A percentile compares a stretch with the other conserved stretches of the same genome.
phyloP scores from a whole-genome alignment of 1,140 invertebrate species.

The Plectrocnemia conspersa region DNA sequence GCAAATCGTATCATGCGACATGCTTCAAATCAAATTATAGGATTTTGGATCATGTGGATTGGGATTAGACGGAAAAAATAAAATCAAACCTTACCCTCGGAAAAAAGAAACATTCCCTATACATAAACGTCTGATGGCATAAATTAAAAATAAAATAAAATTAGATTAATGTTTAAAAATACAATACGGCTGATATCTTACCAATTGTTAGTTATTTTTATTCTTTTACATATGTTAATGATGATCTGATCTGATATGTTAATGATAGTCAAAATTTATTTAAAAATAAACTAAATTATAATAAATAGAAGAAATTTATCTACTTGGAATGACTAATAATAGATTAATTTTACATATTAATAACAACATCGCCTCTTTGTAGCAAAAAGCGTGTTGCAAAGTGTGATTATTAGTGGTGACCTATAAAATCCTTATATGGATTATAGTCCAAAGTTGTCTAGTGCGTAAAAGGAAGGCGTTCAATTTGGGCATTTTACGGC shows the following conservation, averaged over 20 bases:
- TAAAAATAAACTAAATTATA: background rate
- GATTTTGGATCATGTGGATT: background rate
- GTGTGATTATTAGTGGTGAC: too few species aligned
- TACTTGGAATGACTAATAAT: too few species aligned
- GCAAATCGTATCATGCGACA: too few species aligned
- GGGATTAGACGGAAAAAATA: background rate
- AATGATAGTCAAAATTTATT: background rate
- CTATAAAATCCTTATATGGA: too few species aligned
- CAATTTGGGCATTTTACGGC: too few species aligned
- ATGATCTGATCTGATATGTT: background rate
- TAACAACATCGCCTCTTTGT: too few species aligned
- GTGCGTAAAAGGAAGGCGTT: too few species aligned
- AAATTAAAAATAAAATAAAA: slow-evolving; percentile 16
- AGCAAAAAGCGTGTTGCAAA: too few species aligned
- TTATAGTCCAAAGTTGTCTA: too few species aligned
- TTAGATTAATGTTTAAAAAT: background rate
- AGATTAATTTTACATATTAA: too few species aligned
- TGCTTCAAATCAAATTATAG: slow-evolving; percentile 3
- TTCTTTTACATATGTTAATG: background rate
- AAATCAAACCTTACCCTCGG: slow-evolving; percentile 8
- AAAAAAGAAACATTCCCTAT: slow-evolving; percentile 15
- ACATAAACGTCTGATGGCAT: slow-evolving; percentile 1
- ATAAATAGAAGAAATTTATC: too few species aligned
- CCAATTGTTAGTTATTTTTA: background rate
- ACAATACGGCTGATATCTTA: background rate